Evolutionary conservation across 2,797 vertebrate genomes (phyloP).

Genomic region (Arnoldichthys spilopterus): DNA sequence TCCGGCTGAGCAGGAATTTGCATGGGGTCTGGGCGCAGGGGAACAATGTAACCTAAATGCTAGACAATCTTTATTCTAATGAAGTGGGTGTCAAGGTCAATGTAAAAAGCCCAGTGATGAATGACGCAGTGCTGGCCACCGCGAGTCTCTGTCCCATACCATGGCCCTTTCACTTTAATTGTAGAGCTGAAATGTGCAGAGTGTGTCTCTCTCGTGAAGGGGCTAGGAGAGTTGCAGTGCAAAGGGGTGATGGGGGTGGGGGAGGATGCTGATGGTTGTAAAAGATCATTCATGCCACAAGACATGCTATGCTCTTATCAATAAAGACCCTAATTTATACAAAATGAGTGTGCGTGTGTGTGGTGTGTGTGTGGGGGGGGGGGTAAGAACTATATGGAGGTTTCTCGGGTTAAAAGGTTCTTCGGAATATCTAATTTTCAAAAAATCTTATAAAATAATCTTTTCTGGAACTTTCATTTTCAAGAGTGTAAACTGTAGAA

Average conservation of each 20-base stretch:
- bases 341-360: too few relatives aligned
- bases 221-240: conserved; percentile 16
- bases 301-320: too few relatives aligned
- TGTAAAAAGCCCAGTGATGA: conserved; percentile 90
- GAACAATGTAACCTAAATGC: conserved; percentile 94
- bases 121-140: conserved; percentile 85
- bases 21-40: conserved; percentile 87
- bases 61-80: conserved; percentile 99
- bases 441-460: too few relatives aligned
- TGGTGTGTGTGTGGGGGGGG: too few relatives aligned
- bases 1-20: conserved; percentile 86
- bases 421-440: too few relatives aligned
- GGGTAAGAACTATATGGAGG: too few relatives aligned
- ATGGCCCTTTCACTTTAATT: conserved; percentile 88
- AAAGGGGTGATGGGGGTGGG: background rate
- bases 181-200: conserved; percentile 80
- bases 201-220: conserved; percentile 52
- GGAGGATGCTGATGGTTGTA: background rate
- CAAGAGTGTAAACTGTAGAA: background rate
- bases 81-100: conserved; percentile 97
- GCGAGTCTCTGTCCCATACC: conserved; percentile 82
- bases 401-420: too few relatives aligned
- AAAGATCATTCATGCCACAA: background rate
- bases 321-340: too few relatives aligned
- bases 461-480: too few relatives aligned